These are phyloP conservation scores for Paradoxurus hermaphroditus DNA, from an alignment of 2,113 vertebrate species.

Conservation along the genomic window DNA sequence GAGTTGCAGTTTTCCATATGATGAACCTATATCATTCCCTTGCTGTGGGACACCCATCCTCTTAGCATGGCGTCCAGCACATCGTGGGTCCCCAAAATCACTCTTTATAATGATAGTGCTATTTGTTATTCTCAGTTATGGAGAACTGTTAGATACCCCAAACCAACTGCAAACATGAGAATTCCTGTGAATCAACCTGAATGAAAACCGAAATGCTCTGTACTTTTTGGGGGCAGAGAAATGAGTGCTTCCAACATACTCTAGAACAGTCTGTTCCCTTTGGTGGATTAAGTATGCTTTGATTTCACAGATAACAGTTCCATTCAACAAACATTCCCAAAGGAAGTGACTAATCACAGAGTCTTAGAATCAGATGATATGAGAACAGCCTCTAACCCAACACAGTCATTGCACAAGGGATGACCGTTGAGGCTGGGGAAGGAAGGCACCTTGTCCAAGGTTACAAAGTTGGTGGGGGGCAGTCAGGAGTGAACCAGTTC, in stretches of 20 bases:
- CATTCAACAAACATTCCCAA: background rate
- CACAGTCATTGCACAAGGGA: background rate
- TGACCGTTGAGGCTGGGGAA: background rate
- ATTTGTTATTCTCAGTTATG: background rate
- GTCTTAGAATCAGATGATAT: background rate
- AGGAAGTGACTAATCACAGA: constrained; percentile 15
- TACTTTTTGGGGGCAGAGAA: background rate
- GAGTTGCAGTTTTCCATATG: background rate
- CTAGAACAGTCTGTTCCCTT: background rate
- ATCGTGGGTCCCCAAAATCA: background rate
- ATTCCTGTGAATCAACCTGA: background rate
- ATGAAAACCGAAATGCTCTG: background rate
- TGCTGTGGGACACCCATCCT: background rate
- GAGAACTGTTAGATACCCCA: background rate
- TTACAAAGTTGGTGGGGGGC: background rate
- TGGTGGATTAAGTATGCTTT: background rate
- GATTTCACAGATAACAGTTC: constrained; percentile 17
- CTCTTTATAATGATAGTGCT: background rate
- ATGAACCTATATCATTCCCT: background rate
- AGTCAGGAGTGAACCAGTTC: background rate
- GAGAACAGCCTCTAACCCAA: background rate
- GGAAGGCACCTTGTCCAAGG: background rate
- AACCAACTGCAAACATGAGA: background rate
- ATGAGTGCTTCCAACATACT: background rate
- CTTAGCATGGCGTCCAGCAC: background rate